These are phyloP conservation scores for Loris lydekkerianus DNA, from an alignment of 2,797 vertebrate genomes.

Conservation along the genomic window DNA sequence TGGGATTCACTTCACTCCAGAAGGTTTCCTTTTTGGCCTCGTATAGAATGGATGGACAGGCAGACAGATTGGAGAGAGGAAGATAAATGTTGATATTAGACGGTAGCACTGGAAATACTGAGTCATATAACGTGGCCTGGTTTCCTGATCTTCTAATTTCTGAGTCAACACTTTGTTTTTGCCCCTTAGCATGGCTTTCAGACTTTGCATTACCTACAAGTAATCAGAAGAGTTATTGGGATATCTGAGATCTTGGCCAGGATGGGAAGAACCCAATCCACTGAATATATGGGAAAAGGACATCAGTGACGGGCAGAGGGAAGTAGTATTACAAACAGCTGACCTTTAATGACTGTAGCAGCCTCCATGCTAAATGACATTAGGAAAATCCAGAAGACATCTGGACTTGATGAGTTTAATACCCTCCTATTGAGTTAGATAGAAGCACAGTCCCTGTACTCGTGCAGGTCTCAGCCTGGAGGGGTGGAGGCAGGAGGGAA, in stretches of 20 bases:
- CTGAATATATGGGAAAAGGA: not conserved
- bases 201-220: not conserved
- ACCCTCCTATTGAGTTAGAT: not conserved
- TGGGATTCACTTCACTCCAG: not conserved
- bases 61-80: not conserved
- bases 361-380: not conserved
- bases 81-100: not conserved
- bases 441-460: not conserved
- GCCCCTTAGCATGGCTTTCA: not conserved
- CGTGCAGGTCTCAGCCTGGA: not conserved
- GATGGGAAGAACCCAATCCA: not conserved
- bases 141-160: not conserved
- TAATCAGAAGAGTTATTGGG: not conserved
- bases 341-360: not conserved
- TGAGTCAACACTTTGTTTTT: not conserved
- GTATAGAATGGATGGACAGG: not conserved
- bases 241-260: not conserved
- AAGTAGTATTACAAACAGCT: not conserved
- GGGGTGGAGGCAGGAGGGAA: not conserved
- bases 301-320: not conserved
- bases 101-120: not conserved
- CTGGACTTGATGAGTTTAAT: not conserved
- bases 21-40: not conserved
- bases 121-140: not conserved
- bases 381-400: not conserved